A percentile compares a stretch with the other conserved stretches of the same genome.
Evolutionary conservation across 2,113 vertebrate genomes (phyloP).

Genomic region (Cettia cetti): DNA sequence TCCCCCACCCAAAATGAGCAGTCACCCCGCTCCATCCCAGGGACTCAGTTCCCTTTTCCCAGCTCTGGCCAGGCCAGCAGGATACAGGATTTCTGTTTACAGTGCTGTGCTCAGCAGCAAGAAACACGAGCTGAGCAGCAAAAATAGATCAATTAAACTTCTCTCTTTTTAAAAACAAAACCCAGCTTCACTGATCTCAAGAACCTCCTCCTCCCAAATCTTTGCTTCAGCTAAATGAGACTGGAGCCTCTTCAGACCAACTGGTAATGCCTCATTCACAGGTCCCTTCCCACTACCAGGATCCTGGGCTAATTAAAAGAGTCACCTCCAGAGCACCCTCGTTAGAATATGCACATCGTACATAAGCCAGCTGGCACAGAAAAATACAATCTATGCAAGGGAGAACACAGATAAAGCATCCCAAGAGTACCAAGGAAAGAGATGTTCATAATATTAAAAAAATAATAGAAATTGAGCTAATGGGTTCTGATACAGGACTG

Average conservation of each 20-base stretch:
- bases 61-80: not conserved
- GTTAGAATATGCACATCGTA: accelerated
- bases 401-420: not conserved
- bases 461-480: not conserved
- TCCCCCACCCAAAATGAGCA: accelerated
- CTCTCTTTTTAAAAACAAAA: not conserved
- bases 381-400: not conserved
- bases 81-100: not conserved
- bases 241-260: not conserved
- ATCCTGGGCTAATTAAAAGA: not conserved
- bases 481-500: not conserved
- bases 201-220: not conserved
- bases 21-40: accelerated
- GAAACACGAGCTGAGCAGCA: not conserved
- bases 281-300: not conserved
- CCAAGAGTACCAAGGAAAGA: not conserved
- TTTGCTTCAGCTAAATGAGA: not conserved
- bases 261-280: not conserved
- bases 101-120: not conserved
- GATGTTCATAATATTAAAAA: not conserved
- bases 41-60: not conserved
- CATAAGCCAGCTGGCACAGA: not conserved
- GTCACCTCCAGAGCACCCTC: not conserved
- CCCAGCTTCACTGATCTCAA: not conserved
- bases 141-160: not conserved